Evolutionary conservation across 1,140 invertebrate species (phyloP), one percentile per base, ranked within the genome.

Genomic region (Drosophila pallidifrons): DNA sequence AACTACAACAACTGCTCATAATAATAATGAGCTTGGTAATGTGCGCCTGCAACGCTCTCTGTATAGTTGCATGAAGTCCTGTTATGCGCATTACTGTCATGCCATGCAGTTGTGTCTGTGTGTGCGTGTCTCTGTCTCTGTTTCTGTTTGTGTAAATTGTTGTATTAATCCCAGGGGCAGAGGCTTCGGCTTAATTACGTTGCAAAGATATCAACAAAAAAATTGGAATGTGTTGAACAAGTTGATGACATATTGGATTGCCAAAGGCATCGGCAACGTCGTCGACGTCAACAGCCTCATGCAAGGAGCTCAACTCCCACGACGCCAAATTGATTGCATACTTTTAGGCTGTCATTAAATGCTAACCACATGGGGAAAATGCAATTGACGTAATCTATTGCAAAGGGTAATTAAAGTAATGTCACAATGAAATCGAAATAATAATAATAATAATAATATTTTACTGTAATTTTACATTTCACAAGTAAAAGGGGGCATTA

Each of bases 1-100:
- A 77, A 64, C 81, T 80, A 79, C 82, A 71, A 65, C 46, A 63
- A 58, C 66, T 58, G 70, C 52, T 82, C 77, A 76, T 86, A 86
- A 76, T 72, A 68, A 81, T 79, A 81, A 81, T 79, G 71, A 81
- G 82, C 71, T 55, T 75, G 46, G 54, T 47, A 64, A 52, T 57
- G 51, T 65, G 13, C 38, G 43, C 55, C 41, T 81, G 54, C 28
- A 64, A 13, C 15, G 6, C 6, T n/a, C 1, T 59, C 55, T 41
- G 25, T 11, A n/a, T 38, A 47, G 15, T 25, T 57, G 54, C 54
- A 47, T 61, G 43, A 51, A 77, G 58, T 78, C 55, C 54, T 58
- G 61, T 71, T 65, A 45, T 55, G 75, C 16, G 64, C 60, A 57
- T 57, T 57, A 41, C 35, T 57, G 54, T 57, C 32, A 41, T 57